phyloP scores from a whole-genome alignment of 2,113 vertebrate genomes.

The Anas platyrhynchos region DNA sequence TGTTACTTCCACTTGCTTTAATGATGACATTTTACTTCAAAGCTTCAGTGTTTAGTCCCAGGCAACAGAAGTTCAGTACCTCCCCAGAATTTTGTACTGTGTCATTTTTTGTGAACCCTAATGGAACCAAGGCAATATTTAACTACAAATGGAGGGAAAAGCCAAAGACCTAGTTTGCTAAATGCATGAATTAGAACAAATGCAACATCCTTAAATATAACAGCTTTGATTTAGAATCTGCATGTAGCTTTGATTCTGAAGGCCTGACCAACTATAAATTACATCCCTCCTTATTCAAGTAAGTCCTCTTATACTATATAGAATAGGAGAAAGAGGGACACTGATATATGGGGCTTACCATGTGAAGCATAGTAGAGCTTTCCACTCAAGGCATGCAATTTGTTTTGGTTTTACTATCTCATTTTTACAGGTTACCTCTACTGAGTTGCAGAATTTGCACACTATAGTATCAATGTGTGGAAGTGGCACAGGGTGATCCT shows the following conservation, averaged over 20 bases:
- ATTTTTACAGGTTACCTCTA: neutral
- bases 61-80: slow-evolving; percentile 56
- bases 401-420: neutral
- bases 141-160: neutral
- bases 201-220: slow-evolving; percentile 15
- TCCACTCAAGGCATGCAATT: neutral
- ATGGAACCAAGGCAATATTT: slow-evolving; percentile 49
- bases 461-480: neutral
- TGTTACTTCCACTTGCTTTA: slow-evolving; percentile 70
- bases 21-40: slow-evolving; percentile 67
- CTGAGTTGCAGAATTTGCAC: neutral
- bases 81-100: slow-evolving; percentile 56
- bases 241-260: neutral
- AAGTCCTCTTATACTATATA: neutral
- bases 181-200: slow-evolving; percentile 32
- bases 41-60: slow-evolving; percentile 43
- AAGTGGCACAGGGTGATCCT: neutral
- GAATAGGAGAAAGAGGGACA: neutral
- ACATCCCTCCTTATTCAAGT: neutral
- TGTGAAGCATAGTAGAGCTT: neutral
- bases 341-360: neutral
- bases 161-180: neutral
- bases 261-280: neutral
- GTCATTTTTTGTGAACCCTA: slow-evolving; percentile 51
- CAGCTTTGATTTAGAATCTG: slow-evolving; percentile 38